A percentile compares a stretch with the other conserved stretches of the same genome.
These are phyloP conservation scores for Noturus placidus DNA, from an alignment of 2,113 vertebrate species.

Conservation along the genomic window DNA sequence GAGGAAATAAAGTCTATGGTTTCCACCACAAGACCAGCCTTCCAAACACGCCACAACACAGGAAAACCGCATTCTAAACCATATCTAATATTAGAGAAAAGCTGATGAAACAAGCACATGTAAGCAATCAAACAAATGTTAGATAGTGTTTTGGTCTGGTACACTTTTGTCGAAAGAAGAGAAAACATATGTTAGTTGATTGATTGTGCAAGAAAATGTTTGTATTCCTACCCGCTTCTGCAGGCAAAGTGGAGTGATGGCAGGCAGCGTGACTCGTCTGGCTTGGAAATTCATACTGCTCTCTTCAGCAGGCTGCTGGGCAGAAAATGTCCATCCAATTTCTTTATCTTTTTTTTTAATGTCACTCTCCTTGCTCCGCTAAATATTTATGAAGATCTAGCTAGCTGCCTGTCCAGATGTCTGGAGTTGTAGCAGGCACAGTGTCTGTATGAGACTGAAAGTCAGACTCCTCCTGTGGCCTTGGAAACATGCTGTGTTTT, in stretches of 20 bases:
- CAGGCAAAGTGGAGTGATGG: constrained; percentile 84
- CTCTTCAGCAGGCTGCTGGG: constrained; percentile 1
- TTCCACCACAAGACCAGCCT: constrained; percentile 1
- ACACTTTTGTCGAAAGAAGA: constrained; percentile 3
- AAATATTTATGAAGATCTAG: constrained; percentile 7
- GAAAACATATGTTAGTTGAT: not conserved
- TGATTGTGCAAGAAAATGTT: constrained; percentile 33
- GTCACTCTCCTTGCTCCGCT: constrained; percentile 5
- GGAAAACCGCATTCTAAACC: constrained; percentile 32
- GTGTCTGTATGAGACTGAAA: constrained; percentile 70
- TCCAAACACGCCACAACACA: constrained; percentile 17
- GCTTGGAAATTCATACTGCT: constrained; percentile 83
- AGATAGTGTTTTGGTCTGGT: not conserved
- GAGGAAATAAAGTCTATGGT: not conserved
- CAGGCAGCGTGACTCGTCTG: constrained; percentile 87
- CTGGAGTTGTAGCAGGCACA: constrained; percentile 36
- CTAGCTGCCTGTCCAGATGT: constrained; percentile 32
- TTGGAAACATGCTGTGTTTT: constrained; percentile 71
- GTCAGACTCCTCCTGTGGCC: constrained; percentile 82
- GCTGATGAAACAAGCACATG: constrained; percentile 12
- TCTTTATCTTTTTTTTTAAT: not conserved
- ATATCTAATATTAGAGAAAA: constrained; percentile 10
- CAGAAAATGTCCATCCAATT: constrained; percentile 33
- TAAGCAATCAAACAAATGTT: constrained; percentile 21
- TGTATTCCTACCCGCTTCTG: constrained; percentile 84